phyloP scores from a whole-genome alignment of 2,797 vertebrate species.

The Eleutherodactylus coqui region DNA sequence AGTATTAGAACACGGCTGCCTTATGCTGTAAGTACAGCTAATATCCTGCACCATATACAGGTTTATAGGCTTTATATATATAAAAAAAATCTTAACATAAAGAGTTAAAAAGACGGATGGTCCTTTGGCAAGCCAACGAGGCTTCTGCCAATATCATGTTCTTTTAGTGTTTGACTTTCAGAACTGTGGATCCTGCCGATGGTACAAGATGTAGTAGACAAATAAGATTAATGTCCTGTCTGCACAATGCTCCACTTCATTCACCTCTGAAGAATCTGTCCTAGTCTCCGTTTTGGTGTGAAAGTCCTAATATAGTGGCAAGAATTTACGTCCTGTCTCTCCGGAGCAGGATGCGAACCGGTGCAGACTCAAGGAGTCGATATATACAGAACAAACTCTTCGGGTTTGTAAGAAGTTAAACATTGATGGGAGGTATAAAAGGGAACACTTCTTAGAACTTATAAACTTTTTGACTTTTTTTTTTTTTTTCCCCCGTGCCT shows the following conservation, averaged over 20 bases:
- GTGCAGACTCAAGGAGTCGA: background rate
- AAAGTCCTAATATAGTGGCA: constrained; percentile 6
- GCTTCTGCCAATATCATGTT: constrained; percentile 43
- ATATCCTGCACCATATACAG: too few relatives aligned
- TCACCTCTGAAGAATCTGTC: constrained; percentile 29
- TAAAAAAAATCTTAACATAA: too few relatives aligned
- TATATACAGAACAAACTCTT: background rate
- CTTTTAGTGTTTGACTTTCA: constrained; percentile 46
- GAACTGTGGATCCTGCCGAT: constrained; percentile 43
- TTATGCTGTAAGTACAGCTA: constrained; percentile 24
- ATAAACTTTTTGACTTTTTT: background rate
- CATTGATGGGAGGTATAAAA: background rate
- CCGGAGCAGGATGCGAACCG: background rate
- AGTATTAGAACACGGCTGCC: too few relatives aligned
- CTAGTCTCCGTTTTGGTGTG: constrained; percentile 37
- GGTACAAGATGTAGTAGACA: constrained; percentile 39
- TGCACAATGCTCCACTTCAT: constrained; percentile 53
- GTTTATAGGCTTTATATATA: background rate
- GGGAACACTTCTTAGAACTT: background rate
- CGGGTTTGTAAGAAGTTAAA: background rate
- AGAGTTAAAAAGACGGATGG: constrained; percentile 39
- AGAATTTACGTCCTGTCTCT: background rate
- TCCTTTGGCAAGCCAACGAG: background rate
- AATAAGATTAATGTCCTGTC: constrained; percentile 53
- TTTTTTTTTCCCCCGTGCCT: too few relatives aligned